Evolutionary conservation across 2,888 invertebrate genomes (phyloP), one percentile per base, ranked within the genome.

Genomic region (Eremobia ochroleuca): DNA sequence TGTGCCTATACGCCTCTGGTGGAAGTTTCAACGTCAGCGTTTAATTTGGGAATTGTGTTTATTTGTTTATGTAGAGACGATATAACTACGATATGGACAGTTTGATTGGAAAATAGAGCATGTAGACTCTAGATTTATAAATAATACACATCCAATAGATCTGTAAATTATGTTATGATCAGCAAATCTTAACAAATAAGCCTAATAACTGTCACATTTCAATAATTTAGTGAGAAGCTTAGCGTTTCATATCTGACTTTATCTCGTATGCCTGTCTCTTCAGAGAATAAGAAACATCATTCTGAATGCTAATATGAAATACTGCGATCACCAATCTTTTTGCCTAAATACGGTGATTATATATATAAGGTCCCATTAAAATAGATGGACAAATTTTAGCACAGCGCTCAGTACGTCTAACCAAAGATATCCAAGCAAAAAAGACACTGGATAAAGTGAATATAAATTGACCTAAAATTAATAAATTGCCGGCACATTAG

Each of bases 31-130:
- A 9, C 31, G 78, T 61, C 55, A 67, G 66, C 61, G 37, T 67
- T 82, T 79, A 61, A 79, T 77, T 52, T 34, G 28, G 2, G 34
- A n/a, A 62, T 37, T 68, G 49, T 52, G 18, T 66, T 80, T 37
- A 40, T 49, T 73, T 31, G n/a, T 34, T 43, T 52, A 37, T n/a
- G 4, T 28, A 78, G 49, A 43, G 6, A 15, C n/a, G 25, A 46
- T 77, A 5, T 43, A 25, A 25, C n/a, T 25, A 49, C 46, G 21
- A 25, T 52, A 52, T 52, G 52, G 25, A 52, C 25, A 25, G 52
- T 9, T 52, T 49, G 8, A 52, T 49, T 6, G 21, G 46, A 21
- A 49, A 21, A 49, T 28, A 28, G 3, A 18, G 4, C 25, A n/a
- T 55, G 13, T n/a, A 55, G 28, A 28, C 2, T 55, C n/a, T 58